These are phyloP conservation scores for Stenoptilia bipunctidactyla DNA, from an alignment of 2,888 invertebrate species.

Conservation along the genomic window DNA sequence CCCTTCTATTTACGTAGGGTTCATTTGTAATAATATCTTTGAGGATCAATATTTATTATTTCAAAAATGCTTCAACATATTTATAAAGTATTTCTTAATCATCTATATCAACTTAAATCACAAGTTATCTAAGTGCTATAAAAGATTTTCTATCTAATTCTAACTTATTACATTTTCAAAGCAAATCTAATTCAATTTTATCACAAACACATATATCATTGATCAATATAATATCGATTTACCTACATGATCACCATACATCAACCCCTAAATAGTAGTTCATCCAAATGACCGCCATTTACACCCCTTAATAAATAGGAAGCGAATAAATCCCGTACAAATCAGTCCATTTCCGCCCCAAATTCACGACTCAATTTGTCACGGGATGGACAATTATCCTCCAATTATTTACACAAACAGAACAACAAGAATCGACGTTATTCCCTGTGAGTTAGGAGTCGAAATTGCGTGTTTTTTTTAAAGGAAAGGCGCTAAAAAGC, in stretches of 20 bases:
- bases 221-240: constrained; percentile 44
- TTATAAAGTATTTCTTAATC: no score
- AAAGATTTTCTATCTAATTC: no score
- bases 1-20: no score
- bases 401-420: constrained; percentile 7
- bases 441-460: constrained; percentile 6
- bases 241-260: constrained; percentile 41
- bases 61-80: no score
- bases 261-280: constrained; percentile 28
- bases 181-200: no score
- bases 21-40: no score
- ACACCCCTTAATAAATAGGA: constrained; percentile 42
- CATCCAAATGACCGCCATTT: constrained; percentile 39
- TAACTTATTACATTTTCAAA: no score
- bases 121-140: no score
- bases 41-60: no score
- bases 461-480: constrained; percentile 6
- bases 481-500: constrained; percentile 15
- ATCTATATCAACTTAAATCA: no score
- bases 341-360: constrained; percentile 59
- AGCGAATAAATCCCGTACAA: constrained; percentile 48
- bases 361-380: constrained; percentile 50
- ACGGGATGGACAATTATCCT: constrained; percentile 36
- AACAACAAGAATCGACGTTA: constrained; percentile 6
- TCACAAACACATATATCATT: constrained; percentile 9